These are phyloP conservation scores for Nephrotoma appendiculata DNA, from an alignment of 2,888 invertebrate species.

Conservation along the genomic window DNA sequence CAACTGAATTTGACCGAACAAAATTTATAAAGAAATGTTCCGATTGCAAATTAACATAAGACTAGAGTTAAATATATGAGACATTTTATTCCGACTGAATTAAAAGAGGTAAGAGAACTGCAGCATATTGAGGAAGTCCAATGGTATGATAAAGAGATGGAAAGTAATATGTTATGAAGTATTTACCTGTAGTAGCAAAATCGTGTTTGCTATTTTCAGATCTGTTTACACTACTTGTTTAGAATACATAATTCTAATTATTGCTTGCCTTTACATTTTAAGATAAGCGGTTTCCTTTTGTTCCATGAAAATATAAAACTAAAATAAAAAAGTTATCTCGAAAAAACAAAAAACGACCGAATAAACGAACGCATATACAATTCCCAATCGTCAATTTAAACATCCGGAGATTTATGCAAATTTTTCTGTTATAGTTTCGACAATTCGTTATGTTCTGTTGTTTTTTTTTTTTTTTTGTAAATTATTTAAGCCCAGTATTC, in stretches of 20 bases:
- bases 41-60: too few species aligned
- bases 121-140: too few species aligned
- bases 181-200: not conserved
- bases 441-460: not conserved
- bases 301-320: not conserved
- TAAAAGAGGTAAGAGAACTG: too few species aligned
- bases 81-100: too few species aligned
- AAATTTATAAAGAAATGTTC: too few species aligned
- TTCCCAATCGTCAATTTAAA: not conserved
- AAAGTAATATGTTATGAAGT: not conserved
- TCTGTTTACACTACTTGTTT: not conserved
- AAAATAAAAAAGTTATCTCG: not conserved
- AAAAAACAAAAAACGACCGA: not conserved
- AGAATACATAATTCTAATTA: not conserved
- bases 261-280: not conserved
- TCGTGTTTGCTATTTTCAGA: not conserved
- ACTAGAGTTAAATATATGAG: too few species aligned
- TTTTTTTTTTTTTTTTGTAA: not conserved
- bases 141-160: too few species aligned
- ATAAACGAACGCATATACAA: not conserved
- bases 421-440: not conserved
- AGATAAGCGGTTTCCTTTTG: not conserved
- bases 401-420: not conserved
- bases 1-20: too few species aligned
- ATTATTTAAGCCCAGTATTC: not conserved